phyloP scores from a whole-genome alignment of 2,888 invertebrate species.

The Troglohyphantes excavatus region DNA sequence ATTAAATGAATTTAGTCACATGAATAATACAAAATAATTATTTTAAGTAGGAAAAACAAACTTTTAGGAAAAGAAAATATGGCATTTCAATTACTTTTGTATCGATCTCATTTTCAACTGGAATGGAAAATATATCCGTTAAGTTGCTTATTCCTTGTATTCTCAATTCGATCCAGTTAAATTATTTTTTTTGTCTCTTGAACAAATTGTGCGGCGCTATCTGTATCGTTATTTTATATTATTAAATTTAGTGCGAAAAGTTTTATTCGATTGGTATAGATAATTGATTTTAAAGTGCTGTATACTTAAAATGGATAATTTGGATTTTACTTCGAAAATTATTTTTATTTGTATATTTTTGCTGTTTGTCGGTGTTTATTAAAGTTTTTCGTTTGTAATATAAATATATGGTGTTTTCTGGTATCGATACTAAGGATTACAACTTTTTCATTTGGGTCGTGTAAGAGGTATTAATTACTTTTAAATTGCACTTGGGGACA shows the following conservation, averaged over 20 bases:
- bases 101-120: background rate
- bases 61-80: background rate
- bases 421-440: no score
- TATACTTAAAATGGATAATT: no score
- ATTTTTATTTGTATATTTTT: no score
- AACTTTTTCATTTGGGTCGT: no score
- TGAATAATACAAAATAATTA: background rate
- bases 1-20: no score
- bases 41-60: background rate
- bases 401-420: no score
- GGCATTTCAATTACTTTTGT: background rate
- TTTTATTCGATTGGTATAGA: background rate
- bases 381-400: no score
- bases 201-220: background rate
- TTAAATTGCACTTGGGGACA: no score
- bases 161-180: background rate
- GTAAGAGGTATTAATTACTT: no score
- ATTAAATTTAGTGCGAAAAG: background rate
- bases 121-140: background rate
- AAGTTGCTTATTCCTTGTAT: background rate
- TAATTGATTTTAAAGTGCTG: background rate
- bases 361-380: no score
- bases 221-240: background rate
- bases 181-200: background rate
- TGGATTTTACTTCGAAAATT: no score